Base-by-base conservation (phyloP, 2,888 invertebrate species). In the Xanthorhoe designata region DNA sequence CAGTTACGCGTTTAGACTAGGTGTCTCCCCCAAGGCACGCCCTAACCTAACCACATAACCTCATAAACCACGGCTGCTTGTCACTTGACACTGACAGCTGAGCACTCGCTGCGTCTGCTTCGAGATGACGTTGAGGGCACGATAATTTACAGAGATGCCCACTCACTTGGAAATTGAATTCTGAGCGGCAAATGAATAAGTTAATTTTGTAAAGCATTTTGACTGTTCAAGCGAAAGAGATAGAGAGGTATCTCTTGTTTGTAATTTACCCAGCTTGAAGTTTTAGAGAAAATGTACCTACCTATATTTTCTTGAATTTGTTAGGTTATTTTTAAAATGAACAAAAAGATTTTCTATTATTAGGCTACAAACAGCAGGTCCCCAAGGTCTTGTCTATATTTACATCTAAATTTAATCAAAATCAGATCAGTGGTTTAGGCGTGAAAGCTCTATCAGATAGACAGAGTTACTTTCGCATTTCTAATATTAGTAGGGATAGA, bases 111-210 rank as follows among this genome's bases (percentile, higher is more conserved):
- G 54, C 62, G 35, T 42, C 51, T 49, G 63, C 60, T 51, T 69
- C 68, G 66, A 70, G 73, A 70, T 72, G 71, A 73, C 71, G 51
- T 62, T 50, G 49, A 69, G 62, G 38, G 49, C 65, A 61, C 47
- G 67, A 65, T 70, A 70, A 70, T 69, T 69, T 64, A 71, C 70
- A 52, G 56, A 35, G 51, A 38, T 15, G 15, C 56, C 59, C 61
- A 64, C 64, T 61, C 66, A 69, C 66, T 65, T 64, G 69, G 61
- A 71, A 70, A 73, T 71, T 73, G 69, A 70, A 71, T 72, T 72
- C 68, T 67, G 68, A 63, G 64, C 42, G 18, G 17, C 32, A 17
- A n/a, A 17, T 56, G 29, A 56, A 47, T 35, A 17, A 53, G 35
- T 53, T 35, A 42, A 17, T 53, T 53, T 53, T 53, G 9, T 50